Conservation (phyloP, 2,113 vertebrate species). For the Cyprinodon tularosa region DNA sequence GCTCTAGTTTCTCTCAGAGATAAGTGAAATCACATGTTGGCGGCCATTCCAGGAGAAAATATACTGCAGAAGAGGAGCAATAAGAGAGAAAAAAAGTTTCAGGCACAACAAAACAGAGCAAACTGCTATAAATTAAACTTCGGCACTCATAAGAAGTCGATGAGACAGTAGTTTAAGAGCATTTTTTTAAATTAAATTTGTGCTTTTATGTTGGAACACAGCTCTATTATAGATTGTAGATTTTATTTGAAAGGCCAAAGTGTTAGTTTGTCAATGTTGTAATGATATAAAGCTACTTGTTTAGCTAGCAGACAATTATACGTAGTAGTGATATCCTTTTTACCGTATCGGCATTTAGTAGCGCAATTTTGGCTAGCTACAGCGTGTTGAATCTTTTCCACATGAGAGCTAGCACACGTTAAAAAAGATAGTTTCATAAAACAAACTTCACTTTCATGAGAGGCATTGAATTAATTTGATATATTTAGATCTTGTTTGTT, state of each 20-base stretch:
- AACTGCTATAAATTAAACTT: conserved; percentile 20
- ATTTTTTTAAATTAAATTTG: not conserved
- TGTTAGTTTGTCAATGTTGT: not conserved
- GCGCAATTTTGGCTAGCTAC: too few relatives aligned
- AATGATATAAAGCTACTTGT: not conserved
- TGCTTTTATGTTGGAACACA: not conserved
- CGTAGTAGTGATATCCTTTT: not conserved
- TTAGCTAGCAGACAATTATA: not conserved
- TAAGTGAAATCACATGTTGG: conserved; percentile 81
- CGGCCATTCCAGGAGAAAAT: conserved; percentile 35
- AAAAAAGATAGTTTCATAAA: too few relatives aligned
- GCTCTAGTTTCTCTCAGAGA: conserved; percentile 69
- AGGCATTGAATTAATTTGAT: too few relatives aligned
- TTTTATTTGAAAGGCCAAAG: not conserved
- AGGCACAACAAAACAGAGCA: conserved; percentile 11
- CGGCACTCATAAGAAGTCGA: not conserved
- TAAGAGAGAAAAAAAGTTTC: conserved; percentile 23
- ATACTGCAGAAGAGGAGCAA: conserved; percentile 23
- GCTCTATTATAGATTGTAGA: not conserved
- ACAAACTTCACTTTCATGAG: too few relatives aligned
- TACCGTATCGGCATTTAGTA: too few relatives aligned
- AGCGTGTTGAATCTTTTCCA: too few relatives aligned
- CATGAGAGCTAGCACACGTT: too few relatives aligned
- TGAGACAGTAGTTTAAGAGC: not conserved
- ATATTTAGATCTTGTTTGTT: too few relatives aligned